A percentile compares a stretch with the other conserved stretches of the same genome.
These are phyloP conservation scores for Pangasius macronema DNA, from an alignment of 2,797 vertebrate species.

Conservation along the genomic window DNA sequence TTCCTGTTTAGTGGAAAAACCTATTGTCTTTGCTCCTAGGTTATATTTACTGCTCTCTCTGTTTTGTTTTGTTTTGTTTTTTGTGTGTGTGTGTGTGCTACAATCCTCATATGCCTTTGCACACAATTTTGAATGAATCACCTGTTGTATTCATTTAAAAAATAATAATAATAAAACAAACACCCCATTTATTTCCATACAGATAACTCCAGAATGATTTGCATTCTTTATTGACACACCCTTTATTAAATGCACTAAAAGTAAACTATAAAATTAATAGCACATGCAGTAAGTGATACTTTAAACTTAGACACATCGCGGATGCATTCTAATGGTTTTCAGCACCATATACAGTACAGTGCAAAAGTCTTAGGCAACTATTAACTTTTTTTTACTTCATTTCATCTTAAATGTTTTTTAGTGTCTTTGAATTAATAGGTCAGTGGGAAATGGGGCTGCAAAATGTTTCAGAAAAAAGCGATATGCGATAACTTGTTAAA, in stretches of 20 bases:
- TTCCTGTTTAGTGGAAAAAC: neutral
- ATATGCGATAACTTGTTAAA: no score
- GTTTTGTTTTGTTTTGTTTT: neutral
- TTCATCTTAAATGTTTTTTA: neutral
- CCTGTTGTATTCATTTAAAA: neutral
- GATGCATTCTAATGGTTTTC: no score
- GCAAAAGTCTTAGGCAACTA: no score
- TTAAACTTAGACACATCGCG: no score
- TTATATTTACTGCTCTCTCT: neutral
- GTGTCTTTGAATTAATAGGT: neutral
- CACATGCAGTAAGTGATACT: neutral
- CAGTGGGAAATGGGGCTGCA: neutral
- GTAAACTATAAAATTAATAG: neutral
- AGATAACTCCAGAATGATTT: neutral
- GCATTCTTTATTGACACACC: neutral
- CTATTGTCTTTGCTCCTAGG: neutral
- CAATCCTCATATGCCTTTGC: neutral
- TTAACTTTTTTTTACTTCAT: no score
- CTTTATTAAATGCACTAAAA: no score
- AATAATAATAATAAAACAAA: neutral
- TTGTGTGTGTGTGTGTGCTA: neutral
- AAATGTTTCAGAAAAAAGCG: no score
- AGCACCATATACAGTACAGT: no score
- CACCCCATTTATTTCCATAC: neutral
- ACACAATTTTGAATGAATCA: neutral